Conservation (phyloP, 2,113 vertebrate genomes). For the Psilopogon haemacephalus region DNA sequence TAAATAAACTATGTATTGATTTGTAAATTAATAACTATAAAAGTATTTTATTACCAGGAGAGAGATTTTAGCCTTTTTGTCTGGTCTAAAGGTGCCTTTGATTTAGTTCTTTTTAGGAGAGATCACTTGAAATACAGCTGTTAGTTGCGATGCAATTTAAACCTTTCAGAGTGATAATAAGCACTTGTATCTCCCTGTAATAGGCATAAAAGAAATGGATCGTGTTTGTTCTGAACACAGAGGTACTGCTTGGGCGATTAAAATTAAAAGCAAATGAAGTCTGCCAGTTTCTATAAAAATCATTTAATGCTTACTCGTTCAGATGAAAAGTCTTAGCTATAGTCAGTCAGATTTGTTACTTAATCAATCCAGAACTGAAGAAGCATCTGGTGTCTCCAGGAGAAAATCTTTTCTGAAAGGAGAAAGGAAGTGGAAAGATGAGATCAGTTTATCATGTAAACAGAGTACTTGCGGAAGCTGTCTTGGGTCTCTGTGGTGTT, state of each 20-base stretch:
- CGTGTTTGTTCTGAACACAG: background rate
- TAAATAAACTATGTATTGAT: too few species aligned
- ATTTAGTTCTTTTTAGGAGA: background rate
- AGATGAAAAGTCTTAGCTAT: background rate
- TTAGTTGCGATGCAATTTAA: background rate
- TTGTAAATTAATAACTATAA: too few species aligned
- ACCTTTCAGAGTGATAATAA: background rate
- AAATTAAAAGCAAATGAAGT: background rate
- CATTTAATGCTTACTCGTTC: slow-evolving; percentile 5
- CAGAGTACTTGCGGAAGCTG: background rate
- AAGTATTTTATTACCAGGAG: background rate
- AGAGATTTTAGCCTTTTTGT: background rate
- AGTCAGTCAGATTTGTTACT: slow-evolving; percentile 4
- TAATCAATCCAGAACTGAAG: background rate
- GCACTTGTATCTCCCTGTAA: background rate
- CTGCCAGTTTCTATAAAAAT: background rate
- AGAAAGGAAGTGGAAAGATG: background rate
- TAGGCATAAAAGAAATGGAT: background rate
- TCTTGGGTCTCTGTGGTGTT: background rate
- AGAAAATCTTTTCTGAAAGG: background rate
- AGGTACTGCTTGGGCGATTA: background rate
- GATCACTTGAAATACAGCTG: background rate
- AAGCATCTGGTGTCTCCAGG: background rate
- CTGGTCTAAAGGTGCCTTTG: background rate
- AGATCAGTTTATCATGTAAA: background rate